phyloP scores from a whole-genome alignment of 1,140 invertebrate genomes.

The Patella vulgata region DNA sequence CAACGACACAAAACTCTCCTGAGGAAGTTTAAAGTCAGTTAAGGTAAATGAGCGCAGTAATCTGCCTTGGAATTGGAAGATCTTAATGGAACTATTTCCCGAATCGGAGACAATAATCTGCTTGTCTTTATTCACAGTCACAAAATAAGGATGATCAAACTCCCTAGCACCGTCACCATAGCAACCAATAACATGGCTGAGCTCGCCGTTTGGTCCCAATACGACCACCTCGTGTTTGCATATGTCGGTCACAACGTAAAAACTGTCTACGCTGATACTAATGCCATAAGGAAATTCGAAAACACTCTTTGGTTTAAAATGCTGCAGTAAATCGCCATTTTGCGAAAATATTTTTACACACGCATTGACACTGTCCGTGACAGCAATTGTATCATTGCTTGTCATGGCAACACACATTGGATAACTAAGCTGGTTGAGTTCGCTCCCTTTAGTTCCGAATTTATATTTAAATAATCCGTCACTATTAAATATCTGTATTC shows the following conservation, averaged over 20 bases:
- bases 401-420: slow-evolving; percentile 58
- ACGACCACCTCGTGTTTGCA: slow-evolving; percentile 56
- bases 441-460: slow-evolving; percentile 54
- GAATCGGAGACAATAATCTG: slow-evolving; percentile 61
- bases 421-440: slow-evolving; percentile 52
- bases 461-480: slow-evolving; percentile 58
- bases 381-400: slow-evolving; percentile 50
- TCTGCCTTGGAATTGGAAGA: slow-evolving; percentile 59
- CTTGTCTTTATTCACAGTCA: slow-evolving; percentile 55
- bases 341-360: slow-evolving; percentile 55
- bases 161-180: slow-evolving; percentile 52
- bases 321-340: slow-evolving; percentile 34
- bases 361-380: slow-evolving; percentile 61
- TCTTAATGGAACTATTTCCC: slow-evolving; percentile 59
- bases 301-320: slow-evolving; percentile 27
- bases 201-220: slow-evolving; percentile 41
- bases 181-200: slow-evolving; percentile 49
- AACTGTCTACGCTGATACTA: slow-evolving; percentile 45
- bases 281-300: slow-evolving; percentile 59
- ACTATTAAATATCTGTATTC: slow-evolving; percentile 58
- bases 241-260: slow-evolving; percentile 55
- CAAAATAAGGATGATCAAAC: slow-evolving; percentile 61
- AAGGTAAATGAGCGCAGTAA: slow-evolving; percentile 48
- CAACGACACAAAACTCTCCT: slow-evolving; percentile 45
- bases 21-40: slow-evolving; percentile 45